Base-by-base conservation (phyloP, 2,797 vertebrate genomes). In the Ctenochaetus hawaiiensis region DNA sequence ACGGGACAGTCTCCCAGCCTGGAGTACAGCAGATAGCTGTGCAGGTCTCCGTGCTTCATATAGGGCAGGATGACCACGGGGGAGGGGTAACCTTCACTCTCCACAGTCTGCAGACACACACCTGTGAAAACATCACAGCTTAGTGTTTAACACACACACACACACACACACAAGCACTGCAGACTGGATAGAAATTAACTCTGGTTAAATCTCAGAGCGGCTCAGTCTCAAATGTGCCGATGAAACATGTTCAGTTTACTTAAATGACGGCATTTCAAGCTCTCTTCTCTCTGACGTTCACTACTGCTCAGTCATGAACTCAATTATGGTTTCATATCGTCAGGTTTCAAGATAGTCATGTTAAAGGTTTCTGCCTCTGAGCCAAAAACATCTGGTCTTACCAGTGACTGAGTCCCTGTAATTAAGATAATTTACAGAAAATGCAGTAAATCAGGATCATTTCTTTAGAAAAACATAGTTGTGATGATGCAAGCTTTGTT, bases 41-140 rank as follows among this genome's bases (percentile, higher is more conserved):
- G 97, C 43, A 98, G 94, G 81, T 98, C 97, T 53, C 97, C 97
- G 0, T 98, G 97, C 26, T 97, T 97, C 97, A 98, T 98, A 78
- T 97, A 98, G 3, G 97, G 97, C 58, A 98, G 90, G 76, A 98
- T 97, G 72, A 98, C 97, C 74, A 98, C 97, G 1, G 97, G 97
- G 8, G 96, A 97, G 0, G 97, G 97, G 78, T 96, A 97, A 0
- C 97, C 96, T 81, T 97, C 97, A n/a, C 96, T 95, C 88, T 98
- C 97, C 2, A 96, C 95, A 3, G 96, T 97, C 96, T 98, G 97
- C 75, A 98, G 95, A 89, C 97, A 98, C 78, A 98, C 97, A 49
- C 97, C 97, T 98, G 88, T 2, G 52, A 18, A 77, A 70, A 82
- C 78, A 87, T 1, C 20, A 16, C 20, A 4, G 12, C 4, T 80